Percentiles rank a stretch among this genome's conserved stretches.
Evolutionary conservation across 2,888 invertebrate species (phyloP).

Genomic region (Gari tellinella): DNA sequence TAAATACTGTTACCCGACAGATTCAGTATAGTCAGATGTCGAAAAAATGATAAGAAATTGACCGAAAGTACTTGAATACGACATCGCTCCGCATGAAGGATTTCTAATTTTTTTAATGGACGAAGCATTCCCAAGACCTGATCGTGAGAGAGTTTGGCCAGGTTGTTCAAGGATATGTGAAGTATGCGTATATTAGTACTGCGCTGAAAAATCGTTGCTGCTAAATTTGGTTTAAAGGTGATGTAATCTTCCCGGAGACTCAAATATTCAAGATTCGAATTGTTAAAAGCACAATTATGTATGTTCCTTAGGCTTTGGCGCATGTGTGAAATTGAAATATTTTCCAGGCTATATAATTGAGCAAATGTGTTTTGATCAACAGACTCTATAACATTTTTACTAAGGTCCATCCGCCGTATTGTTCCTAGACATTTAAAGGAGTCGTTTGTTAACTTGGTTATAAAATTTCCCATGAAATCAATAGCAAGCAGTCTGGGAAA

Average conservation of each 20-base stretch:
- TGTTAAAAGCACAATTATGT: background rate
- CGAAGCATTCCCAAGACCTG: constrained; percentile 11
- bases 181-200: constrained; percentile 13
- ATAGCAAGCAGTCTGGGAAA: constrained; percentile 1
- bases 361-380: constrained; percentile 1
- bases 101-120: constrained; percentile 16
- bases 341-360: background rate
- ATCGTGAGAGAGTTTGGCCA: background rate
- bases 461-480: constrained; percentile 5
- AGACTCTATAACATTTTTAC: constrained; percentile 2
- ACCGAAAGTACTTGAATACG: constrained; percentile 3
- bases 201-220: constrained; percentile 4
- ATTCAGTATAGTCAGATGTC: constrained; percentile 13
- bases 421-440: constrained; percentile 2
- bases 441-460: too few species aligned
- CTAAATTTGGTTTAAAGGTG: constrained; percentile 2
- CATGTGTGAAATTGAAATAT: background rate
- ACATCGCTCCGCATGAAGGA: background rate
- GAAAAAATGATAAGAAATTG: constrained; percentile 6
- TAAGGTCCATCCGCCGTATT: background rate
- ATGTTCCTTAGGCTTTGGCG: constrained; percentile 11
- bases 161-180: constrained; percentile 15
- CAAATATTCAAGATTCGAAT: constrained; percentile 5
- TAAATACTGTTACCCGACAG: constrained; percentile 17
- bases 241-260: background rate